Base-by-base conservation (phyloP, 1,140 invertebrate species). In the Panulirus ornatus region DNA sequence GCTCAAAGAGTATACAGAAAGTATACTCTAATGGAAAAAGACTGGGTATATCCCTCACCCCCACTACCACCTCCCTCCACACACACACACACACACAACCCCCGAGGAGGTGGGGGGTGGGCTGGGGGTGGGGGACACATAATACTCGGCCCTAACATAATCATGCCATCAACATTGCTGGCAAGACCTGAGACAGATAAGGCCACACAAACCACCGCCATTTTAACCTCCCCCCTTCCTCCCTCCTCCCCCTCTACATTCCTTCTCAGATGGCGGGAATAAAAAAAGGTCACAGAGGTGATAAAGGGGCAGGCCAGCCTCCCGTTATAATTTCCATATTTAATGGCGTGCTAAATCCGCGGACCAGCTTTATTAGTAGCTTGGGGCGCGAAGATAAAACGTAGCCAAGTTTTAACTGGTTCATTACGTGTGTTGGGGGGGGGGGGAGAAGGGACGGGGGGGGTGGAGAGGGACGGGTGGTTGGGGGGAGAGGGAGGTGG, bases 351-450 rank as follows among this genome's bases (percentile, higher is more conserved):
- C 79, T 89, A 89, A 89, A 84, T 89, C 79, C 79, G 63, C 42
- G 79, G 71, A 84, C 79, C 87, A 89, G 87, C 87, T 89, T 89
- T 89, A 89, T 89, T 89, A 89, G 87, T 89, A 89, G 87, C 87
- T 89, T 51, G 79, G 87, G 87, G 42, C 79, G 71, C 79, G 44
- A 73, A 89, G 87, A 89, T 89, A 89, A 89, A 89, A 89, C 87
- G 34, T 58, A 22, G 70, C 87, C 87, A 89, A 89, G 87, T 89
- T 89, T 89, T 89, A 89, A 89, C 87, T 89, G 87, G 79, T 89
- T 89, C 87, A 89, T 89, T 89, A 89, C 87, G 73, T 70, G 76
- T 58, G 47, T 42, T 76, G 40, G 22, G 36, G 2, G 73, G 75
- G 85, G 14, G 0, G 38, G 75, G 73, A 58, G 42, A 51, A n/a